These are phyloP conservation scores for Erynnis tages DNA, from an alignment of 2,888 invertebrate genomes.

Conservation along the genomic window DNA sequence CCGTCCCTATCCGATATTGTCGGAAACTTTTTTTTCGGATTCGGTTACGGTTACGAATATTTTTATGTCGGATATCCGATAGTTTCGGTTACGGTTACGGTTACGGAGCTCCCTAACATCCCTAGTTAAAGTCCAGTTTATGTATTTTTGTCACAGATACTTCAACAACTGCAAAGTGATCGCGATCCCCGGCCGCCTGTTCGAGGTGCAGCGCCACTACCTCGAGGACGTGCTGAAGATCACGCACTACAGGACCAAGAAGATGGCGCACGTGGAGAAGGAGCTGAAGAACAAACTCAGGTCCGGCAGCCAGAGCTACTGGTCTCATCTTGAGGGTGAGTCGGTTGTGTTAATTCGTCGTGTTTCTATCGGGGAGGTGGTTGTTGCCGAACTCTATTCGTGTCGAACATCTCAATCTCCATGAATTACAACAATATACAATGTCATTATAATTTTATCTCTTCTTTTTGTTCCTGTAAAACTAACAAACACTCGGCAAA, in stretches of 20 bases:
- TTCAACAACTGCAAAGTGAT: constrained; percentile 80
- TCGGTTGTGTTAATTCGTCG: background rate
- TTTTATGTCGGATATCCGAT: too few species aligned
- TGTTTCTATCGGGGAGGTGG: too few species aligned
- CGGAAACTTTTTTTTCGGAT: too few species aligned
- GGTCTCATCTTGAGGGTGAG: constrained; percentile 67
- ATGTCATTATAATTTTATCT: too few species aligned
- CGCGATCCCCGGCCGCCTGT: constrained; percentile 60
- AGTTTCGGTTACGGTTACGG: too few species aligned
- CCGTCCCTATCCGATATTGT: too few species aligned
- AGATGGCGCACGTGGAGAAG: constrained; percentile 67
- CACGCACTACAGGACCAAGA: constrained; percentile 78
- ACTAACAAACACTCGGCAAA: too few species aligned
- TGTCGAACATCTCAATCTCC: too few species aligned
- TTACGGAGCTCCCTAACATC: background rate
- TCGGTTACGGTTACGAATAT: too few species aligned
- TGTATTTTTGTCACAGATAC: constrained; percentile 74
- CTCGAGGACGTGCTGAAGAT: constrained; percentile 89
- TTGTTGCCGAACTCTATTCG: too few species aligned
- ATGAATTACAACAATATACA: too few species aligned
- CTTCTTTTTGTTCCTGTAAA: too few species aligned
- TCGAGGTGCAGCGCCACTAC: constrained; percentile 88
- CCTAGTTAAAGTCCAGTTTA: background rate
- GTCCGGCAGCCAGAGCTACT: constrained; percentile 57
- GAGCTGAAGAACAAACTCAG: constrained; percentile 57